These are phyloP conservation scores for Lethrus apterus DNA, from an alignment of 1,140 invertebrate genomes.

Conservation along the genomic window DNA sequence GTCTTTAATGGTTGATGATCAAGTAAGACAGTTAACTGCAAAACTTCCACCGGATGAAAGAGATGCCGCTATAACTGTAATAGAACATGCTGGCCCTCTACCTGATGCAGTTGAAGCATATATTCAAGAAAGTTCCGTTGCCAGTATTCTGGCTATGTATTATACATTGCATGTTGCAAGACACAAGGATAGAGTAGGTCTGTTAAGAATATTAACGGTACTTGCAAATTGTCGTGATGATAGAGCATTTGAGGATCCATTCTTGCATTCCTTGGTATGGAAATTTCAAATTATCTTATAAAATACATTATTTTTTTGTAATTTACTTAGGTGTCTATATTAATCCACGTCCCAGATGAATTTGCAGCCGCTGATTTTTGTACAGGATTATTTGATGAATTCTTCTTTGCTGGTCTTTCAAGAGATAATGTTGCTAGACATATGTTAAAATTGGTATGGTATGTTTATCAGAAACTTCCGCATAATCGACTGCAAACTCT, in stretches of 20 bases:
- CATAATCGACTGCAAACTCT: constrained; percentile 68
- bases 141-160: constrained; percentile 90
- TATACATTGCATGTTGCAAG: constrained; percentile 84
- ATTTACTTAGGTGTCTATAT: constrained; percentile 61
- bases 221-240: constrained; percentile 87
- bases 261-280: constrained; percentile 78
- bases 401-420: constrained; percentile 81
- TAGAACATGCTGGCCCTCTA: constrained; percentile 88
- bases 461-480: constrained; percentile 82
- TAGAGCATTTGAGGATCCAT: constrained; percentile 89
- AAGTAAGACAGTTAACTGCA: constrained; percentile 77
- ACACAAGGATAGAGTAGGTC: constrained; percentile 72
- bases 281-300: background rate
- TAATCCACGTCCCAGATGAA: constrained; percentile 86
- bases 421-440: constrained; percentile 91
- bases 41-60: constrained; percentile 90
- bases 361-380: constrained; percentile 92
- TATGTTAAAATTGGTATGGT: constrained; percentile 86
- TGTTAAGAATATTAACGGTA: constrained; percentile 81
- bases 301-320: background rate
- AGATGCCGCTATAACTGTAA: constrained; percentile 85
- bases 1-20: constrained; percentile 95
- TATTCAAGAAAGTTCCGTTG: constrained; percentile 81
- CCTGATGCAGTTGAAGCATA: constrained; percentile 89
- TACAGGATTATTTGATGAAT: constrained; percentile 93